Evolutionary conservation across 2,113 vertebrate genomes (phyloP), one percentile per base, ranked within the genome.

Genomic region (Parus major): DNA sequence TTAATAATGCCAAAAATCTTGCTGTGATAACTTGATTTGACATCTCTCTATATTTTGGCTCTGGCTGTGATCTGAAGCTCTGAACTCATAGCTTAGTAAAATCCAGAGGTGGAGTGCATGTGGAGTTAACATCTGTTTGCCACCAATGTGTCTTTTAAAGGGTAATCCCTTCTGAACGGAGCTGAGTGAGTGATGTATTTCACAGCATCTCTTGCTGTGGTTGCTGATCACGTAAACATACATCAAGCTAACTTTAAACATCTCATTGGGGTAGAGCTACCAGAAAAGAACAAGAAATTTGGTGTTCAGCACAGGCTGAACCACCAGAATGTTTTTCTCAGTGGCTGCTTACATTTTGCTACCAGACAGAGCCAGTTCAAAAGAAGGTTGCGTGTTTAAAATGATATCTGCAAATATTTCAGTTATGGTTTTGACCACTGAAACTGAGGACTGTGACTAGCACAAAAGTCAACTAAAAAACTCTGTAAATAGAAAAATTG

Each of bases 21-120:
- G 49, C 89, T 87, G 83, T 69, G 93, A 60, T 76, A 92, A 59
- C 73, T 61, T 84, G 83, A 64, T 93, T 93, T 84, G 73, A 95
- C 90, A 46, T 87, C n/a, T 87, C n/a, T 70, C 41, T 71, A 1
- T 83, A 39, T 92, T 90, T 93, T 86, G 59, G 9, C 39, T 47
- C 88, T 79, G 39, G 27, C 86, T 94, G 82, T 93, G 94, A 70
- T 83, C 76, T 88, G 72, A 83, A 77, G 35, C 52, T 52, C 71
- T 92, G 76, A 92, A 88, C 20, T 88, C 59, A 76, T 44, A 70
- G 59, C 63, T 80, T 52, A 94, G 88, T 39, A 66, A 92, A 94
- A 92, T 93, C 77, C 83, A 95, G 94, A 91, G 89, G 83, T 95
- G 84, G 46, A 69, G 3, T 68, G 31, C 79, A 50, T 73, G 76